Evolutionary conservation across 2,797 vertebrate species (phyloP).

Genomic region (Alosa sapidissima): DNA sequence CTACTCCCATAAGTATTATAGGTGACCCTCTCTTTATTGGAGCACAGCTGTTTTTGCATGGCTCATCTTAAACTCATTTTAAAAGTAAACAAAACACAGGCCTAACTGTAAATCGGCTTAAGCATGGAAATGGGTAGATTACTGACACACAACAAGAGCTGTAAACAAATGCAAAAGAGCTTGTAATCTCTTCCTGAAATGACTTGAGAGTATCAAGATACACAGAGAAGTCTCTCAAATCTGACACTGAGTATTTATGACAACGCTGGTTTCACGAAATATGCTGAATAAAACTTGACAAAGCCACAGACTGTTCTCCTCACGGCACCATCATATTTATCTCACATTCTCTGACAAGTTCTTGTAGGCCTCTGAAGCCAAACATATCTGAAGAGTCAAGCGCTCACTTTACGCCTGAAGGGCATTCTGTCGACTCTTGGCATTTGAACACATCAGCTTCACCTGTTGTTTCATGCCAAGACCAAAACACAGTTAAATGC

Average conservation of each 20-base stretch:
- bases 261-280: neutral
- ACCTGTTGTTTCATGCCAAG: neutral
- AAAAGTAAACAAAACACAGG: neutral
- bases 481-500: neutral
- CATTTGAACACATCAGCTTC: neutral
- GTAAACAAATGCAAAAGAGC: neutral
- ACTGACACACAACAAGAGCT: neutral
- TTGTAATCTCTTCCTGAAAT: neutral
- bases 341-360: neutral
- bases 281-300: neutral
- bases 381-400: neutral
- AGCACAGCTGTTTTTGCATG: neutral
- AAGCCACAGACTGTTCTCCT: neutral
- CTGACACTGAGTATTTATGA: neutral
- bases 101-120: constrained; percentile 6
- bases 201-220: neutral
- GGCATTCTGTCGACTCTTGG: neutral
- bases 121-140: neutral
- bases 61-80: neutral
- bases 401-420: neutral
- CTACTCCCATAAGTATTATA: neutral
- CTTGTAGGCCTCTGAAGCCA: neutral
- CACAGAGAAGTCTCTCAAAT: neutral
- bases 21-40: neutral
- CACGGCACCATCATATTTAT: neutral